Evolutionary conservation across 2,113 vertebrate genomes (phyloP), one percentile per base, ranked within the genome.

Genomic region (Desmodus rotundus): DNA sequence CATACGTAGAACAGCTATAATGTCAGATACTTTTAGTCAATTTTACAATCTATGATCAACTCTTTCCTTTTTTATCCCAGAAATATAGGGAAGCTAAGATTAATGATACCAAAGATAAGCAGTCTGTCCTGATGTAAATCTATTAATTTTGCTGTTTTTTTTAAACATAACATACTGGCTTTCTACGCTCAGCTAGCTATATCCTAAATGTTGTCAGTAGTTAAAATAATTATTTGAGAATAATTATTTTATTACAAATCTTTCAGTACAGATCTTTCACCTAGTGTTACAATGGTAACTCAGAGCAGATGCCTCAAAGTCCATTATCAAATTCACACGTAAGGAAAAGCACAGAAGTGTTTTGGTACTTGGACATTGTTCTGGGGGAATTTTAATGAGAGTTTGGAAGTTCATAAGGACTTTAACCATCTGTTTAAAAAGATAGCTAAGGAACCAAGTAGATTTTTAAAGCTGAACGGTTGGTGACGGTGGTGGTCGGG

Each of bases 221-320:
- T 87, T 89, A 93, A 84, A 82, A 43, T 47, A 65, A 82, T 96
- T 65, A 65, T 58, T 82, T 82, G 58, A 77, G 74, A 91, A 45
- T n/a, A 74, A 54, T 96, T 94, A 8, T 24, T 58, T 96, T 94
- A 58, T 58, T 58, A 58, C 56, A 58, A 24, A 58, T 24, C 22
- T 58, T 56, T 56, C n/a, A 90, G 43, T 47, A 61, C 15, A 90
- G 38, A 61, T 61, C 43, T 85, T 95, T 94, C 41, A 90, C 31
- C 26, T 17, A 67, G 20, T 72, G 1, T 85, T 85, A 54, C 80
- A 45, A 81, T 74, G 87, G 56, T 24, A 95, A 73, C 22, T 88
- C 20, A 72, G 10, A 85, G 68, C 52, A 83, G 19, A 68, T 73
- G 22, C 56, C 63, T 90, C 87, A 61, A 88, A 95, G 47, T n/a